These are phyloP conservation scores for Agrilus cyanescens DNA, from an alignment of 2,888 invertebrate genomes.

Conservation along the genomic window DNA sequence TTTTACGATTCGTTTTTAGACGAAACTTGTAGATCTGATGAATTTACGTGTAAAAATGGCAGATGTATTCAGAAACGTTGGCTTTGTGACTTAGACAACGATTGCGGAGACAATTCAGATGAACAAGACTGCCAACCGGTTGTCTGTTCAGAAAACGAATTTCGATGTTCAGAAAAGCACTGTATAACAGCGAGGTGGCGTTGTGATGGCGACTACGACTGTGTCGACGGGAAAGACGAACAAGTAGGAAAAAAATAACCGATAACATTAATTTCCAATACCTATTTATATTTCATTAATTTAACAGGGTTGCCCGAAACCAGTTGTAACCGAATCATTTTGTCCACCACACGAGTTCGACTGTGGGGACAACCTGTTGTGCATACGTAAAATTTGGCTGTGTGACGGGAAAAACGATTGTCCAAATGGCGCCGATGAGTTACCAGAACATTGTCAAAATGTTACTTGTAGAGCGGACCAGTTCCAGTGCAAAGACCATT, in stretches of 20 bases:
- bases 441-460: constrained; percentile 52
- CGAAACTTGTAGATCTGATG: constrained; percentile 82
- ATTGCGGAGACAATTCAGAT: constrained; percentile 77
- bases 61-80: constrained; percentile 78
- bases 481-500: constrained; percentile 72
- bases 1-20: constrained; percentile 39
- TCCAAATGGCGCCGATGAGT: constrained; percentile 71
- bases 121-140: constrained; percentile 62
- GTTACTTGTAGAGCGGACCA: constrained; percentile 75
- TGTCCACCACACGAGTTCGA: constrained; percentile 65
- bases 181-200: constrained; percentile 73
- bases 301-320: constrained; percentile 48
- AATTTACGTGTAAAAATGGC: constrained; percentile 85
- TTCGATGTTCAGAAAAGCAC: constrained; percentile 60
- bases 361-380: constrained; percentile 69
- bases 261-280: too few species aligned
- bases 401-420: constrained; percentile 80
- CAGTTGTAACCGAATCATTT: constrained; percentile 41
- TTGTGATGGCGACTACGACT: constrained; percentile 83
- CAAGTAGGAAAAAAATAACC: constrained; percentile 33
- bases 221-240: constrained; percentile 75
- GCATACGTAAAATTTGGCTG: constrained; percentile 70
- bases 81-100: constrained; percentile 79
- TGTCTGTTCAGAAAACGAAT: constrained; percentile 60
- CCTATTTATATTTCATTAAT: constrained; percentile 19